Evolutionary conservation across 2,797 vertebrate genomes (phyloP), one percentile per base, ranked within the genome.

Genomic region (Peromyscus melanophrys): DNA sequence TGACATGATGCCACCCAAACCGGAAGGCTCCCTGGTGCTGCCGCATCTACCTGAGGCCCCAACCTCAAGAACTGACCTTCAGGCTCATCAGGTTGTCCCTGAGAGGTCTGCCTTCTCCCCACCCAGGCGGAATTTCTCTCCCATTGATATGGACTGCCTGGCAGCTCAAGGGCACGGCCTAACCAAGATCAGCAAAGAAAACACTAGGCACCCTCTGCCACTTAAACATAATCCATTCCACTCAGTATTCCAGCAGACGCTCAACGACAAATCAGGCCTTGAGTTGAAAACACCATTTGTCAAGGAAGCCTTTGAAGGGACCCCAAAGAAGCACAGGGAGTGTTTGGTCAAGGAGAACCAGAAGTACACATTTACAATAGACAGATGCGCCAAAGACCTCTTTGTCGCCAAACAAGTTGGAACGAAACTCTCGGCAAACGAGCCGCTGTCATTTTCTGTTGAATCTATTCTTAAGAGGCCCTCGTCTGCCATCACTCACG

Each of bases 381-480:
- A 99, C 90, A 99, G 99, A 97, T 99, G 98, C 1, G 95, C 98
- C 55, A 99, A 99, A 98, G 99, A 99, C 98, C 98, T 98, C 92
- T 98, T 99, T 25, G 98, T 98, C 87, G 98, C 98, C 81, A 99
- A 99, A 97, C 99, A 99, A 46, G 96, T 98, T 88, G 98, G 99
- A 97, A 99, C 98, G 96, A 99, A 99, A 98, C 98, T 99, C 98
- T 98, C 99, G 0, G 65, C 99, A 82, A 96, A 98, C 14, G 99
- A 99, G 95, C 99, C 99, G 0, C 97, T 99, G 98, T 99, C 99
- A 1, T 99, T 99, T 98, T 99, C 99, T 0, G 99, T 99, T 97
- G 99, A 99, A 96, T 99, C 99, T 97, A 99, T 99, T 96, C 99
- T 99, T 96, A 99, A 99, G 94, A 98, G 99, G 96, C 99, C 99